Evolutionary conservation across 1,140 invertebrate genomes (phyloP), one percentile per base, ranked within the genome.

Genomic region (Babylonia areolata): DNA sequence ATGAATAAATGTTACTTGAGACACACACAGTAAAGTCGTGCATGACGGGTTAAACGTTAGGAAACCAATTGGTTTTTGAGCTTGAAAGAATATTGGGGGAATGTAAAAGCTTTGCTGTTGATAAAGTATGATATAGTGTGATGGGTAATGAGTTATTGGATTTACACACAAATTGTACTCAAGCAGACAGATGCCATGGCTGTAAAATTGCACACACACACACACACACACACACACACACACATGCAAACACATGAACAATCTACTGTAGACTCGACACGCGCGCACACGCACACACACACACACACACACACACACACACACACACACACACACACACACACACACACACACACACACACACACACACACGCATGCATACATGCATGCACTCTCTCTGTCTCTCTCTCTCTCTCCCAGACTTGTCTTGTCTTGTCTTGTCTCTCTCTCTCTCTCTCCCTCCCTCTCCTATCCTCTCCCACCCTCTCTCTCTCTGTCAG

Each of bases 271-370:
- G 9, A 46, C 42, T 46, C 28, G 20, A 64, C 58, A 64, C 58
- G 23, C 58, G 23, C 28, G 23, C 20, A 23, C 6, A 11, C 58
- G 28, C 58, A 64, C 58, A 64, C 23, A 23, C 58, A 64, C 12
- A 64, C 23, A 23, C 58, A n/a, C 58, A 64, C 28, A n/a, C 58
- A 64, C 5, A n/a, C 20, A 20, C 1, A 64, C 12, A 64, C 1
- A 64, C 28, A 23, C 23, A 64, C 58, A 64, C 58, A 64, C 58
- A 64, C 58, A 11, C 6, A 64, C 58, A 64, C 58, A 64, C 58
- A 64, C 58, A n/a, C 58, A 64, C 58, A n/a, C 58, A 64, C 58
- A 64, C 28, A n/a, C 58, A 64, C 58, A 64, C 58, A 64, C 58
- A 64, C 58, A 64, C 58, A 64, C 58, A 64, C 58, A 64, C 58